Base-by-base conservation (phyloP, 1,140 invertebrate genomes). In the Euura saliciscinereae region DNA sequence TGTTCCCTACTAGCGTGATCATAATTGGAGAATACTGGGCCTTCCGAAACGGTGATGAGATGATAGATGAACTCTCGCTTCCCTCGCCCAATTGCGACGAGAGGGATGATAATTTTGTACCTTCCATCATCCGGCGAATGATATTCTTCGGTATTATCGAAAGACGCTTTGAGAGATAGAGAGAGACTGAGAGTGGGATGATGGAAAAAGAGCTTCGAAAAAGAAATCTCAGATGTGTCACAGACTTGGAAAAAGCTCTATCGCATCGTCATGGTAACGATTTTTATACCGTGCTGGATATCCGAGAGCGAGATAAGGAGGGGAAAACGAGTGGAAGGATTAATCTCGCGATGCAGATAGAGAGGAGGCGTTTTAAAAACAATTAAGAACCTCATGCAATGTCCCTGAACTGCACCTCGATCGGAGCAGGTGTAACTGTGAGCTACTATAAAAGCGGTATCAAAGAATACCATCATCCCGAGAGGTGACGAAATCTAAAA, bases 221-320 rank as follows among this genome's bases (percentile, higher is more conserved):
- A 28, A 28, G 28, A 28, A 28, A 28, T 28, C 28, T 28, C 28
- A 4, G 51, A 59, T 59, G 51, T 59, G 51, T 59, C 51, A 59
- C 51, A 3, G 51, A 11, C 10, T n/a, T n/a, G 13, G 13, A 59
- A n/a, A 59, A 59, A 59, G 28, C 51, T 59, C 13, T 28, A 28
- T 28, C 28, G 28, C 51, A 59, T 59, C 51, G 51, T n/a, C 51
- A 59, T 59, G 51, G 51, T 59, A 59, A 59, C 51, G 51, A 59
- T 59, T 59, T 59, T 59, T 59, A 59, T 59, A 59, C 13, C 51
- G 13, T n/a, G 8, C 51, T 2, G 10, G 51, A 10, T 3, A n/a
- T 2, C 28, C 28, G 28, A 59, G 51, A 11, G 51, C 5, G 51
- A 59, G 51, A 28, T 28, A 28, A 28, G 51, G 13, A 59, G 51